Conservation (phyloP, 2,113 vertebrate genomes). For the Oceanites oceanicus region DNA sequence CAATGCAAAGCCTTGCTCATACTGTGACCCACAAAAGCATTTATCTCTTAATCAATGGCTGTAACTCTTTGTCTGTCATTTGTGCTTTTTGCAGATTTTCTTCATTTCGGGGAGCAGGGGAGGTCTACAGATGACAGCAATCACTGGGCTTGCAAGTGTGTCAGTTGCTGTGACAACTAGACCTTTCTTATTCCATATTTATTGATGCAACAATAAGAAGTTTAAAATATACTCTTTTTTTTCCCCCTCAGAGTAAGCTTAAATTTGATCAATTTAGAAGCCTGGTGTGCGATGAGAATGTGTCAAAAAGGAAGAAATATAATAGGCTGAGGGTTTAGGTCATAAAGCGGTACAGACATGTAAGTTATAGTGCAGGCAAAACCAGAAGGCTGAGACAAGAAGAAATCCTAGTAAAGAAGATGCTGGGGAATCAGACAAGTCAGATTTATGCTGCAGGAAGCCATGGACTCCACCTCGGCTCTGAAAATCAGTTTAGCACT, state of each 20-base stretch:
- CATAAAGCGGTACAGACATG: neutral
- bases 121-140: neutral
- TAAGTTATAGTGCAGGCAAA: neutral
- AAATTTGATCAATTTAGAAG: neutral
- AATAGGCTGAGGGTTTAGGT: neutral
- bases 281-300: neutral
- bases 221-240: neutral
- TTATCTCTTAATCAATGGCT: neutral
- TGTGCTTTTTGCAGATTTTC: neutral
- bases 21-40: neutral
- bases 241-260: neutral
- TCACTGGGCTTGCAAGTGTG: neutral
- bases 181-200: neutral
- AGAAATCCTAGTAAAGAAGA: neutral
- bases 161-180: neutral
- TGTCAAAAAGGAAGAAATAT: neutral
- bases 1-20: neutral
- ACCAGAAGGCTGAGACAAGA: neutral
- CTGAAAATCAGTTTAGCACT: constrained; percentile 34
- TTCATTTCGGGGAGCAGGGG: neutral
- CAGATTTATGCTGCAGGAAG: neutral
- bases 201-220: neutral
- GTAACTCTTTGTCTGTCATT: neutral
- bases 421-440: neutral
- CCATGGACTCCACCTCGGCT: neutral